Conservation (phyloP, 2,888 invertebrate species). For the Sinodicranocentrus sp. region DNA sequence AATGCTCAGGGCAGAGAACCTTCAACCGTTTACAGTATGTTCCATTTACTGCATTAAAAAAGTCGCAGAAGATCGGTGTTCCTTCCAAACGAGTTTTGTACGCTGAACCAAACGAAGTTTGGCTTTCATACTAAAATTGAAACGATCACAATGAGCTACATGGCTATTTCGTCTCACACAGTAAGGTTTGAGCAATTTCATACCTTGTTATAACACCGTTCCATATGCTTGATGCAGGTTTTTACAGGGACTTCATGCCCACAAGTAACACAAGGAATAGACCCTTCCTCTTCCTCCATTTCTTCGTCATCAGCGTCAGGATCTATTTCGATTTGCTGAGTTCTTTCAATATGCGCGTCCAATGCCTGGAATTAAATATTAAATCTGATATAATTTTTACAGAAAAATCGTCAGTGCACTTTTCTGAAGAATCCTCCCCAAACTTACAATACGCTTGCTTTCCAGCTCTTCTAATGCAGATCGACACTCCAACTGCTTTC, state of each 20-base stretch:
- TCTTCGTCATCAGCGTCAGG: constrained; percentile 82
- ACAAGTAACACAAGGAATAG: constrained; percentile 97
- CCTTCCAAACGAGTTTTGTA: constrained; percentile 98
- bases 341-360: constrained; percentile 89
- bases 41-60: constrained; percentile 90
- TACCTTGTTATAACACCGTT: constrained; percentile 96
- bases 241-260: constrained; percentile 96
- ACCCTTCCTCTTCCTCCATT: constrained; percentile 82
- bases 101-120: constrained; percentile 96
- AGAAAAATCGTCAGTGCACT: no score
- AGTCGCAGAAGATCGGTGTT: constrained; percentile 97
- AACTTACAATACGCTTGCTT: constrained; percentile 82
- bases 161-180: neutral
- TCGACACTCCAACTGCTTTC: constrained; percentile 88
- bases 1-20: constrained; percentile 98
- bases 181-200: constrained; percentile 31
- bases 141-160: neutral
- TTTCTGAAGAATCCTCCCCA: no score
- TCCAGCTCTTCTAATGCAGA: constrained; percentile 89
- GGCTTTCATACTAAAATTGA: constrained; percentile 93
- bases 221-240: constrained; percentile 96
- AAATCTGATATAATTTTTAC: no score
- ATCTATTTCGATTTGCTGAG: constrained; percentile 86
- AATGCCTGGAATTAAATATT: constrained; percentile 81
- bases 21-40: constrained; percentile 97